Conservation (phyloP, 2,113 vertebrate species). For the Tympanuchus pallidicinctus region DNA sequence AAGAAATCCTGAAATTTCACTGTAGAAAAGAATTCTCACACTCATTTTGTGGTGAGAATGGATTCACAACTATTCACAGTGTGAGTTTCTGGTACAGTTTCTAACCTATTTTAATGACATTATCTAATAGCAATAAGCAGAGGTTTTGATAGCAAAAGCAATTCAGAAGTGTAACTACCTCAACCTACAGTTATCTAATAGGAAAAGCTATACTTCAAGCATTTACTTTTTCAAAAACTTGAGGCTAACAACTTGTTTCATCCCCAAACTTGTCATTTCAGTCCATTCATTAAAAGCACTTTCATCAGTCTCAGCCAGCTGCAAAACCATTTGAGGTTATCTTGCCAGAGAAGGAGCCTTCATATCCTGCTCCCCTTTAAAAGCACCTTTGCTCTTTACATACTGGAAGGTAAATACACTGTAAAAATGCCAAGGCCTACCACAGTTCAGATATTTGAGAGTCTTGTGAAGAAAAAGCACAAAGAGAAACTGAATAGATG, state of each 20-base stretch:
- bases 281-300: constrained; percentile 53
- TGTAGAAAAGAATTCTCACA: not conserved
- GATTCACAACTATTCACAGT: not conserved
- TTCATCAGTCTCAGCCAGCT: constrained; percentile 37
- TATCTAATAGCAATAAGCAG: not conserved
- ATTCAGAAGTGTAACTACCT: not conserved
- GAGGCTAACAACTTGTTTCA: constrained; percentile 22
- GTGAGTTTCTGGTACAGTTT: not conserved
- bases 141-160: not conserved
- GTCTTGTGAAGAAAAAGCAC: constrained; percentile 38
- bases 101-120: not conserved
- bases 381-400: constrained; percentile 55
- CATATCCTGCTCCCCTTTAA: constrained; percentile 47
- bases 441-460: constrained; percentile 48
- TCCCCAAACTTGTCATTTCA: constrained; percentile 29
- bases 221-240: constrained; percentile 22
- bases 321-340: constrained; percentile 46
- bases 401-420: constrained; percentile 38
- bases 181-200: not conserved
- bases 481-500: not conserved
- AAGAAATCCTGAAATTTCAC: not conserved
- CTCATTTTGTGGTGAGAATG: constrained; percentile 25
- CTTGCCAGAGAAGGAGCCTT: constrained; percentile 46
- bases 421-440: constrained; percentile 55
- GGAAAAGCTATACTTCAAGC: not conserved